Conservation (phyloP, 2,797 vertebrate genomes). For the Labeo calbasu region DNA sequence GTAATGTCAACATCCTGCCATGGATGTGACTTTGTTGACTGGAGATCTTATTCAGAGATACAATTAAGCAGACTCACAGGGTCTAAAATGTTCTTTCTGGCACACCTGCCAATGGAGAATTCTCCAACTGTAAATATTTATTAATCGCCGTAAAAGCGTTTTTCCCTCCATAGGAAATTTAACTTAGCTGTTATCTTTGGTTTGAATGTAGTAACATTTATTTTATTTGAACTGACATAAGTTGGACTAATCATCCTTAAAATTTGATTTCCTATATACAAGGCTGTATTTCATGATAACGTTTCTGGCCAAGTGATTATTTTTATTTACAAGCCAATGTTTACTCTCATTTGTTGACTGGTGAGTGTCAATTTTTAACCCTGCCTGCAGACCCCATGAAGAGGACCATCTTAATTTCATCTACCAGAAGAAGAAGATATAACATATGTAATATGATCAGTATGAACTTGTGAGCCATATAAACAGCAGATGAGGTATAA, state of each 20-base stretch:
- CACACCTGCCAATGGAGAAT: not conserved
- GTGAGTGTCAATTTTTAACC: not conserved
- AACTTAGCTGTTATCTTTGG: too few relatives aligned
- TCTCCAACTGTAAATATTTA: not conserved
- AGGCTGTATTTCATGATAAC: too few relatives aligned
- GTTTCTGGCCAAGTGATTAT: not conserved
- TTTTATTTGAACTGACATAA: not conserved
- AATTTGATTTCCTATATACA: too few relatives aligned
- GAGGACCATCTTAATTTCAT: not conserved
- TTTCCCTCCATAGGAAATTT: too few relatives aligned
- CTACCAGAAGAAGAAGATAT: not conserved
- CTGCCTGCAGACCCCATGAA: not conserved
- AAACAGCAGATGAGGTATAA: not conserved
- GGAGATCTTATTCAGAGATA: slow-evolving; percentile 5
- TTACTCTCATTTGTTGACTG: not conserved
- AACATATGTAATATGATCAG: not conserved
- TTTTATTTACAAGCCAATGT: not conserved
- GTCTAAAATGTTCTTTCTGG: not conserved
- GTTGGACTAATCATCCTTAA: not conserved
- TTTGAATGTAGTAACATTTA: too few relatives aligned
- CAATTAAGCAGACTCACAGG: not conserved
- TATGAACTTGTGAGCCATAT: too few relatives aligned
- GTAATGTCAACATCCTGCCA: slow-evolving; percentile 7
- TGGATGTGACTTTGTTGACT: slow-evolving; percentile 1
- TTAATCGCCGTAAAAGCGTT: too few relatives aligned